Evolutionary conservation across 2,797 vertebrate species (phyloP).

Genomic region (Borostomias antarcticus): DNA sequence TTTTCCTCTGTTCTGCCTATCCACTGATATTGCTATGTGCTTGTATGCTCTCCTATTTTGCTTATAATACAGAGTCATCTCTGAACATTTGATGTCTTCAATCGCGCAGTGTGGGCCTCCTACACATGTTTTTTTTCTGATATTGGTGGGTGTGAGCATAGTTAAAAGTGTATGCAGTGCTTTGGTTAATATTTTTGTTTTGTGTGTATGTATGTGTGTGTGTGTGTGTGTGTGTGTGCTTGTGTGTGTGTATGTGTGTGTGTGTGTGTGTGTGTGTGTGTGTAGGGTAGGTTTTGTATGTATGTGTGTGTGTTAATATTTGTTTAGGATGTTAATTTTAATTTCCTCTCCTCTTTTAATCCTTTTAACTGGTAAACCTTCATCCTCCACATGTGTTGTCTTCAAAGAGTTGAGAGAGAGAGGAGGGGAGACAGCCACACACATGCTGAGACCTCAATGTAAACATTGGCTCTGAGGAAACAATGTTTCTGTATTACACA

Average conservation of each 20-base stretch:
- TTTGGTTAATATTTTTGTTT: no score
- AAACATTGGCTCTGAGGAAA: not conserved
- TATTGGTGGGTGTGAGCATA: not conserved
- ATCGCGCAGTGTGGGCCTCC: not conserved
- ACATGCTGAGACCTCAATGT: not conserved
- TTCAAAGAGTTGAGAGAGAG: slow-evolving; percentile 1
- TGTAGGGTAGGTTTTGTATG: not conserved
- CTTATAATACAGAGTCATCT: not conserved
- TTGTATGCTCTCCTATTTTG: not conserved
- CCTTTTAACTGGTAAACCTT: slow-evolving; percentile 33
- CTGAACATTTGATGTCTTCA: not conserved
- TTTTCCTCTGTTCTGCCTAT: slow-evolving; percentile 11
- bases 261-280: not conserved
- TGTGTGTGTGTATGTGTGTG: not conserved
- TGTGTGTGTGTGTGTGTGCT: not conserved
- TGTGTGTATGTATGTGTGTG: no score
- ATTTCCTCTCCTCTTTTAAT: not conserved
- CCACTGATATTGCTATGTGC: slow-evolving; percentile 2
- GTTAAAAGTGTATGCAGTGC: not conserved
- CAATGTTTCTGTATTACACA: not conserved
- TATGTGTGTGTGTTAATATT: not conserved
- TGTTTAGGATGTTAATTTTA: not conserved
- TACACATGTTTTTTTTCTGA: no score
- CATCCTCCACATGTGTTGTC: slow-evolving; percentile 11
- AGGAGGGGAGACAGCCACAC: not conserved